Evolutionary conservation across 1,140 invertebrate species (phyloP).

Genomic region (Orussus abietinus): DNA sequence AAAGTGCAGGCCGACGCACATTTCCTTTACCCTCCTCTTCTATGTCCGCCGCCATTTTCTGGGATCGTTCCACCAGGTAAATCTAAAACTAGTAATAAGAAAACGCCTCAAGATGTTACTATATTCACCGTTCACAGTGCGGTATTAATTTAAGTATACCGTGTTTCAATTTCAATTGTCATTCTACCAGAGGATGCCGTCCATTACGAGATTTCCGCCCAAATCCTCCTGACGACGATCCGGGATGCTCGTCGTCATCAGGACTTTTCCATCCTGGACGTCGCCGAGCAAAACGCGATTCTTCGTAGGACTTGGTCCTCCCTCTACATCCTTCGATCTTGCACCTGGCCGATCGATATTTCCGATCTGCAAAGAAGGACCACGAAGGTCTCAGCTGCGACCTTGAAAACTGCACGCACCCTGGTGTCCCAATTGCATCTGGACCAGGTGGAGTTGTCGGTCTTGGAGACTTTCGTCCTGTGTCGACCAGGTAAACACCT

Average conservation of each 20-base stretch:
- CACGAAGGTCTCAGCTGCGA: conserved; percentile 11
- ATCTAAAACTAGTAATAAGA: too few species aligned
- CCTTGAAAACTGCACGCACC: conserved; percentile 32
- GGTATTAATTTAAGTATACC: neutral
- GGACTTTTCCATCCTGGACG: conserved; percentile 49
- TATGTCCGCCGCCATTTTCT: conserved; percentile 4
- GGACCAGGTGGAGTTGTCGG: conserved; percentile 57
- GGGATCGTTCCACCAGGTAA: conserved; percentile 31
- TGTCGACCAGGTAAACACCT: conserved; percentile 61
- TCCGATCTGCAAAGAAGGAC: conserved; percentile 28
- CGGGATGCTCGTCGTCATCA: conserved; percentile 55
- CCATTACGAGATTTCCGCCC: conserved; percentile 53
- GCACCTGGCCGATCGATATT: conserved; percentile 60
- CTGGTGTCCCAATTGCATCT: conserved; percentile 49
- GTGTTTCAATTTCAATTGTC: neutral
- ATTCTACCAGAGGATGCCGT: conserved; percentile 28
- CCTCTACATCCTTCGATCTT: conserved; percentile 58
- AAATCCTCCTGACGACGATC: conserved; percentile 58
- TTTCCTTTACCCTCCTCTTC: conserved; percentile 2
- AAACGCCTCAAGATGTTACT: too few species aligned
- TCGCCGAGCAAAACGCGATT: conserved; percentile 55
- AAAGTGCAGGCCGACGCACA: neutral
- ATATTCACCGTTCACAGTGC: too few species aligned
- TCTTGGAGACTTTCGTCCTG: conserved; percentile 62
- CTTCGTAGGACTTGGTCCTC: conserved; percentile 58